Percentiles rank a stretch among this genome's conserved stretches.
phyloP scores from a whole-genome alignment of 2,888 invertebrate genomes.

The Lordiphosa andalusiaca region DNA sequence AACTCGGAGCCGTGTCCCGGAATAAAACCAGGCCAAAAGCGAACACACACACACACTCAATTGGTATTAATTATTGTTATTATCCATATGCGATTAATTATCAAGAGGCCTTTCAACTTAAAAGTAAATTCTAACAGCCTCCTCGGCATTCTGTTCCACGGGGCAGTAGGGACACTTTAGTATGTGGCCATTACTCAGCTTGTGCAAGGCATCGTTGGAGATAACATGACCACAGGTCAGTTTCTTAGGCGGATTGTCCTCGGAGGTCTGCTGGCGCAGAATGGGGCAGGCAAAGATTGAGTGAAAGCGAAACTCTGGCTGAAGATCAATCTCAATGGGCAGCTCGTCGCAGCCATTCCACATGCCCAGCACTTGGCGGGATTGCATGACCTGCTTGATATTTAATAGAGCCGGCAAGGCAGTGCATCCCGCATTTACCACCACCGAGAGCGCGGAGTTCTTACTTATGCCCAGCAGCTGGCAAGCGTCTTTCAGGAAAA shows the following conservation, averaged over 20 bases:
- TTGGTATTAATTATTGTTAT: conserved; percentile 20
- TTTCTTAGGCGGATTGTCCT: conserved; percentile 98
- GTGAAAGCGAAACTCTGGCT: conserved; percentile 94
- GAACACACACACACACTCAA: conserved; percentile 28
- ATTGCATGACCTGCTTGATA: conserved; percentile 94
- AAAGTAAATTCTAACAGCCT: conserved; percentile 96
- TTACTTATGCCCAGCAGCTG: conserved; percentile 92
- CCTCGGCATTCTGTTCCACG: conserved; percentile 95
- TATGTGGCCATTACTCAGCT: conserved; percentile 96
- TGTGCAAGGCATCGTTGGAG: conserved; percentile 96
- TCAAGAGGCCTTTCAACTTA: conserved; percentile 79
- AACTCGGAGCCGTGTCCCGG: conserved; percentile 7
- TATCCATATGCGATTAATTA: conserved; percentile 15
- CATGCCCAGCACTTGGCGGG: conserved; percentile 93
- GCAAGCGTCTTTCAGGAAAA: conserved; percentile 96
- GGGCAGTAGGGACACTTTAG: conserved; percentile 99
- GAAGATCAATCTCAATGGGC: conserved; percentile 97
- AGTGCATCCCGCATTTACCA: conserved; percentile 94
- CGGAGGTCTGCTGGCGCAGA: conserved; percentile 96
- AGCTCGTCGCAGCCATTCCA: conserved; percentile 98
- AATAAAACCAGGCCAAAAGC: conserved; percentile 5
- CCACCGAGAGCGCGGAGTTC: conserved; percentile 94
- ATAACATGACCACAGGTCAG: conserved; percentile 99
- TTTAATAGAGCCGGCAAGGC: conserved; percentile 97
- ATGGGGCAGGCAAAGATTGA: conserved; percentile 99